Evolutionary conservation across 2,888 invertebrate species (phyloP).

Genomic region (Tetranychus piercei): DNA sequence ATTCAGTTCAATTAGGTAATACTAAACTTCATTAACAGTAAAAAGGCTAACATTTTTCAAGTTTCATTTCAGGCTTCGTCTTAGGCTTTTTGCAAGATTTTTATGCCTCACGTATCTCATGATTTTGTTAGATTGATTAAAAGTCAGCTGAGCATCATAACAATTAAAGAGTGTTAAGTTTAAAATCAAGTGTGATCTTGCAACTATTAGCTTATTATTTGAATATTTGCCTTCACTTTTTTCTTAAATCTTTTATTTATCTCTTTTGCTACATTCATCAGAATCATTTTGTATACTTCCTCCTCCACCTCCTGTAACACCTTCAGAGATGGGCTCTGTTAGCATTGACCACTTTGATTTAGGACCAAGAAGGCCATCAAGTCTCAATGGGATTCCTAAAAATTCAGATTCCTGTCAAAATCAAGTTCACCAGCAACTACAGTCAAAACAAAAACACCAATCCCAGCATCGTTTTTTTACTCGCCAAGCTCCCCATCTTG

Average conservation of each 20-base stretch:
- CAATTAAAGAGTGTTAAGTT: too few species aligned
- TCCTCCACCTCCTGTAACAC: conserved; percentile 1
- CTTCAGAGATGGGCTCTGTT: not conserved
- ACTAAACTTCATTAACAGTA: too few species aligned
- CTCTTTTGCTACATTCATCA: conserved; percentile 34
- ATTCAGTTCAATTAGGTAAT: too few species aligned
- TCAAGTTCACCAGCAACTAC: not conserved
- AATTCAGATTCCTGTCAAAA: not conserved
- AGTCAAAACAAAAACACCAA: not conserved
- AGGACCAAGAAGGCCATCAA: not conserved
- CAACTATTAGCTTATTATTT: not conserved
- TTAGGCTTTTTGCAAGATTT: too few species aligned
- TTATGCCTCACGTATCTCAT: too few species aligned
- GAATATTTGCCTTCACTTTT: not conserved
- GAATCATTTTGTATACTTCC: not conserved
- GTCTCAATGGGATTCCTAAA: not conserved
- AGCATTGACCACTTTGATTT: not conserved
- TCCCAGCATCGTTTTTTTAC: not conserved
- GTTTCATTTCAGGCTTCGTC: too few species aligned
- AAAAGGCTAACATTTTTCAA: too few species aligned
- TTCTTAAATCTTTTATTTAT: not conserved
- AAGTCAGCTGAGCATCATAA: too few species aligned
- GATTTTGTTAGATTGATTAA: too few species aligned
- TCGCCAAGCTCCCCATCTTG: too few species aligned
- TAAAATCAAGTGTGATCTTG: not conserved